phyloP scores from a whole-genome alignment of 2,797 vertebrate genomes.

The Leptodactylus fallax region DNA sequence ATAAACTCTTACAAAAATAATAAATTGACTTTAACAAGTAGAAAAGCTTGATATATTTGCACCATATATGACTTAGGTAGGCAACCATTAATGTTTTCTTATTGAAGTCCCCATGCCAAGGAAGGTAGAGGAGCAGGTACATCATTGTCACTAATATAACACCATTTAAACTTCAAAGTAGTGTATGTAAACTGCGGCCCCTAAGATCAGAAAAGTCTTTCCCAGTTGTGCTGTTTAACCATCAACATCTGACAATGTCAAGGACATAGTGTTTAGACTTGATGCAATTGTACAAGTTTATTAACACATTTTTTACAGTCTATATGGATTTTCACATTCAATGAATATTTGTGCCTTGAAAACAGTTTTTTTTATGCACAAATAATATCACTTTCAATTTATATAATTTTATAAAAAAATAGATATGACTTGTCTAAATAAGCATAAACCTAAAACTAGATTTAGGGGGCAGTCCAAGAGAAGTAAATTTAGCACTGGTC shows the following conservation, averaged over 20 bases:
- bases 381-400: too few species aligned
- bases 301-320: too few species aligned
- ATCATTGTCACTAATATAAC: neutral
- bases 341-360: too few species aligned
- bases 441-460: too few species aligned
- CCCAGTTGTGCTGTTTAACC: neutral
- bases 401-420: too few species aligned
- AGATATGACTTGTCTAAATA: too few species aligned
- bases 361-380: too few species aligned
- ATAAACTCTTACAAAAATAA: slow-evolving; percentile 65
- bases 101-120: neutral
- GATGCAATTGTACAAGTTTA: too few species aligned
- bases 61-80: neutral
- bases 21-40: slow-evolving; percentile 62
- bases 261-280: neutral
- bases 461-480: too few species aligned
- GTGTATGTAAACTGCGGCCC: neutral
- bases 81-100: neutral
- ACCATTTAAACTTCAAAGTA: neutral
- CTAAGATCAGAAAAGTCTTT: neutral
- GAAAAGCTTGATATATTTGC: slow-evolving; percentile 12
- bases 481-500: too few species aligned
- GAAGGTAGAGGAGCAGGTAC: neutral
- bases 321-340: too few species aligned
- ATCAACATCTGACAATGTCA: slow-evolving; percentile 5